These are phyloP conservation scores for Rhinichthys klamathensis DNA, from an alignment of 2,113 vertebrate genomes.

Conservation along the genomic window DNA sequence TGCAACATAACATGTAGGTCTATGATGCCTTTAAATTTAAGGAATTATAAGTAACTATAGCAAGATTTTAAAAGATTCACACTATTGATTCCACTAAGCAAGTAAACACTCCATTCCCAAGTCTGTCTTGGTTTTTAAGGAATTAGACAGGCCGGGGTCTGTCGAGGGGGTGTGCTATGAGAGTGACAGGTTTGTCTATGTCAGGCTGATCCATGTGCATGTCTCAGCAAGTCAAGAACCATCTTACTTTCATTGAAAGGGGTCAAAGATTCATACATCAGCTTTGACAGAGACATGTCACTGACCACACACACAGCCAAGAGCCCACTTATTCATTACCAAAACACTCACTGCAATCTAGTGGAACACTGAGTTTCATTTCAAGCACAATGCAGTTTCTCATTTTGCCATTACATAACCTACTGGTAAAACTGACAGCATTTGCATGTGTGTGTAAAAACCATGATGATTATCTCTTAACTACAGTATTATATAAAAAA, in stretches of 20 bases:
- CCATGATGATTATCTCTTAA: not conserved
- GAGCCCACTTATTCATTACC: not conserved
- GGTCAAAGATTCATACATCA: conserved; percentile 30
- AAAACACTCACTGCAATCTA: conserved; percentile 19
- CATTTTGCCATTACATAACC: not conserved
- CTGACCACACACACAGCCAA: conserved; percentile 21
- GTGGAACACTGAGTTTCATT: not conserved
- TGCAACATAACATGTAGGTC: not conserved
- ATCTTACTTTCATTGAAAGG: not conserved
- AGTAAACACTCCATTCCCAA: not conserved
- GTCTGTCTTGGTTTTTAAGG: not conserved
- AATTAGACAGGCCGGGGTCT: not conserved
- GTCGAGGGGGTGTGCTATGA: conserved; percentile 19
- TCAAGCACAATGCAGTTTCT: not conserved
- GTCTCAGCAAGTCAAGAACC: conserved; percentile 38
- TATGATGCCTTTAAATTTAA: not conserved
- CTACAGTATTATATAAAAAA: not conserved
- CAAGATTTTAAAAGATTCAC: not conserved
- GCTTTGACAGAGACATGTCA: not conserved
- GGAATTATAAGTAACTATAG: not conserved
- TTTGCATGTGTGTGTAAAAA: not conserved
- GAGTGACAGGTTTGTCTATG: conserved; percentile 40
- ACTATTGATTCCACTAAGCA: not conserved
- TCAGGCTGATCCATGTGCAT: conserved; percentile 31
- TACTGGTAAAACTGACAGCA: not conserved